Evolutionary conservation across 2,888 invertebrate species (phyloP).

Genomic region (Cistogaster globosa): DNA sequence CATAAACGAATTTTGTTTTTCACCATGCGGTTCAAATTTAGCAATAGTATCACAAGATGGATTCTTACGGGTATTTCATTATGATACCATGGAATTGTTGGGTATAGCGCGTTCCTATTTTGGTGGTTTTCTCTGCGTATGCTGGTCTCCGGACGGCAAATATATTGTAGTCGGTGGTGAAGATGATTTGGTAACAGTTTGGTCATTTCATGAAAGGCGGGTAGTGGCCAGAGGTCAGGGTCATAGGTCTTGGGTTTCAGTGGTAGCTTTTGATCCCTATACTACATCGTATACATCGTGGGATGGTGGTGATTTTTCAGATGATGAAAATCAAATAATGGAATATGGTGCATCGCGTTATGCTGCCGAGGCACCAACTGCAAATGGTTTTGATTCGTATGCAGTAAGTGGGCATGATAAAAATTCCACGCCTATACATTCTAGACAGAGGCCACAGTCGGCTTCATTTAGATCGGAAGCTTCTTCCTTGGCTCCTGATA

Average conservation of each 20-base stretch:
- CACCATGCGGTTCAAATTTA: constrained; percentile 95
- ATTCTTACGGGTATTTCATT: constrained; percentile 97
- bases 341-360: constrained; percentile 76
- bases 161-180: constrained; percentile 99
- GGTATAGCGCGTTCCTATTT: constrained; percentile 98
- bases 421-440: constrained; percentile 79
- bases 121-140: constrained; percentile 98
- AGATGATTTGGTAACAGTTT: constrained; percentile 98
- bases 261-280: constrained; percentile 96
- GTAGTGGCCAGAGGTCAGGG: constrained; percentile 99
- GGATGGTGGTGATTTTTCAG: constrained; percentile 85
- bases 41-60: constrained; percentile 98
- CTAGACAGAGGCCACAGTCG: constrained; percentile 80
- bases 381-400: constrained; percentile 79
- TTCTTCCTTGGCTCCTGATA: constrained; percentile 82
- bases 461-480: constrained; percentile 81
- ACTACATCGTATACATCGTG: constrained; percentile 89
- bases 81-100: constrained; percentile 97
- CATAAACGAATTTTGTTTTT: constrained; percentile 98
- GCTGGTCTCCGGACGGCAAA: constrained; percentile 98
- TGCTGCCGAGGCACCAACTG: constrained; percentile 68
- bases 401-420: constrained; percentile 75
- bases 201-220: constrained; percentile 95
- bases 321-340: constrained; percentile 84
- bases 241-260: constrained; percentile 98